Conservation (phyloP, 2,113 vertebrate genomes). For the Vombatus ursinus region DNA sequence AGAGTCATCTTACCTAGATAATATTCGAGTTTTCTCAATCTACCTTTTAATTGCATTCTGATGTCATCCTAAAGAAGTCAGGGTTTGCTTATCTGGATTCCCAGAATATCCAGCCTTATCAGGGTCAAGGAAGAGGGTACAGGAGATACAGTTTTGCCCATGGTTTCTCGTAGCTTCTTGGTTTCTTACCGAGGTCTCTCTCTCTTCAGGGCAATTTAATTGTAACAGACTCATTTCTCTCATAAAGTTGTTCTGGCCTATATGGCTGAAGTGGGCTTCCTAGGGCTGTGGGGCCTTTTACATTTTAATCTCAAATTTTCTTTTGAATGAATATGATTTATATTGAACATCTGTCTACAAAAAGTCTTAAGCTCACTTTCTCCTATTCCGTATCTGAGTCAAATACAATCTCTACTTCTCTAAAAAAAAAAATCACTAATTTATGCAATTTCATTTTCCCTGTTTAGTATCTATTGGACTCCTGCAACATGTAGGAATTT, state of each 20-base stretch:
- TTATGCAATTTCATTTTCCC: background rate
- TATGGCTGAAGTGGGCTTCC: background rate
- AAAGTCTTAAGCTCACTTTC: background rate
- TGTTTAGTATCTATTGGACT: background rate
- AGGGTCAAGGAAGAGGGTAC: too few species aligned
- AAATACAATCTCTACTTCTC: background rate
- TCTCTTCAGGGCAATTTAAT: too few species aligned
- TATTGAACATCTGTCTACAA: background rate
- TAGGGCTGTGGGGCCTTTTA: background rate
- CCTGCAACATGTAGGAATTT: too few species aligned
- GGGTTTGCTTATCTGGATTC: too few species aligned
- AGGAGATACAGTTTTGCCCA: too few species aligned
- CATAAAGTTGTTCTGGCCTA: background rate
- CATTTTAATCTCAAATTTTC: background rate
- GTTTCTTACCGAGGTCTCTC: too few species aligned
- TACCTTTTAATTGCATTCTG: too few species aligned
- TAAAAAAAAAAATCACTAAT: background rate
- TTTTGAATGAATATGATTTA: background rate
- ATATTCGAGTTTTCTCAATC: too few species aligned
- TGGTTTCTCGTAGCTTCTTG: too few species aligned
- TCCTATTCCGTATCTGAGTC: background rate
- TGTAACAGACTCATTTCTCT: background rate
- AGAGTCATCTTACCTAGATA: too few species aligned
- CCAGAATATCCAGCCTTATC: too few species aligned
- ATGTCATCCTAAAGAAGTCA: too few species aligned